Percentiles rank a stretch among this genome's conserved stretches.
Evolutionary conservation across 2,113 vertebrate species (phyloP).

Genomic region (Sminthopsis crassicaudata): DNA sequence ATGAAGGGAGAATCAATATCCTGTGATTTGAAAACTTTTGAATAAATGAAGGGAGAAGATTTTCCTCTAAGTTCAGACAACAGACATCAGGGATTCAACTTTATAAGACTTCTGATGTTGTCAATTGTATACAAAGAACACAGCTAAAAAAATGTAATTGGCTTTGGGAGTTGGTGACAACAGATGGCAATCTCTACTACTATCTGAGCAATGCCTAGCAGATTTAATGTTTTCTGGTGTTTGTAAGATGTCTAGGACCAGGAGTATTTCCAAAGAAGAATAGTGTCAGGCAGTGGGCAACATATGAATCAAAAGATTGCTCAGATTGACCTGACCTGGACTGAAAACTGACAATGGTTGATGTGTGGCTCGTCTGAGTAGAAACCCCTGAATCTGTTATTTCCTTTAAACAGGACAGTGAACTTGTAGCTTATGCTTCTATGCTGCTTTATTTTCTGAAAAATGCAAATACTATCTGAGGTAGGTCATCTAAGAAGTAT

Average conservation of each 20-base stretch:
- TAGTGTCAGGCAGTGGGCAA: neutral
- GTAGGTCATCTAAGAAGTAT: neutral
- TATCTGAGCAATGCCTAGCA: neutral
- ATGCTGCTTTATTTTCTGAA: neutral
- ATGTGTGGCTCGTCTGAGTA: neutral
- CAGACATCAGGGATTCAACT: neutral
- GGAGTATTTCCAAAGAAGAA: neutral
- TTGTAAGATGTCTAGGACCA: neutral
- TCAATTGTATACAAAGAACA: neutral
- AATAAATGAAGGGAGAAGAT: neutral
- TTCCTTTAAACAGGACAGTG: neutral
- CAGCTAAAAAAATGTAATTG: neutral
- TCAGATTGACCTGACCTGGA: neutral
- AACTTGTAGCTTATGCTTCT: neutral
- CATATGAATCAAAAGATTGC: neutral
- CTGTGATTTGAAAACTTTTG: neutral
- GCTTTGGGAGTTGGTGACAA: neutral
- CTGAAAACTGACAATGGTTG: neutral
- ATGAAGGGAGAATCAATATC: neutral
- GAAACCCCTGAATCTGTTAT: neutral
- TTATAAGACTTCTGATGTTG: neutral
- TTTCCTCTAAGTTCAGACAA: neutral
- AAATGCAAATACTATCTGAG: neutral
- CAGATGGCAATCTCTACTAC: slow-evolving; percentile 8
- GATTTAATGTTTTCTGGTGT: neutral